Percentiles rank a stretch among this genome's conserved stretches.
Evolutionary conservation across 2,797 vertebrate genomes (phyloP).

Genomic region (Gila robusta): DNA sequence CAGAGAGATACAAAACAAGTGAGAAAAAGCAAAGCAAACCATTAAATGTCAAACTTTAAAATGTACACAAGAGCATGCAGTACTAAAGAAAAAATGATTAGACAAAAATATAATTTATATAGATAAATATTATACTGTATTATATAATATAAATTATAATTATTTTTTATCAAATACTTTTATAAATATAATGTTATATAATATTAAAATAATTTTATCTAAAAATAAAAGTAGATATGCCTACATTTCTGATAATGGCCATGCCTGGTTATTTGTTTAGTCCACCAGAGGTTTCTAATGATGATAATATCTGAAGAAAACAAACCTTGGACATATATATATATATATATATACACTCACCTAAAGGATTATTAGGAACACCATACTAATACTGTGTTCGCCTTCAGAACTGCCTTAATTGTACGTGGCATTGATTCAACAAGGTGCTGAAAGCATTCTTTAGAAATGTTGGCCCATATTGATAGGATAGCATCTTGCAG

Average conservation of each 20-base stretch:
- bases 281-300: not conserved
- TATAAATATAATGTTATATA: not conserved
- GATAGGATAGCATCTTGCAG: too few species aligned
- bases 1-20: slow-evolving; percentile 16
- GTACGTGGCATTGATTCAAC: too few species aligned
- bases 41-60: slow-evolving; percentile 24
- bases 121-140: too few species aligned
- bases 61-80: slow-evolving; percentile 15
- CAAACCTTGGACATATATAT: too few species aligned
- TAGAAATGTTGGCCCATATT: too few species aligned
- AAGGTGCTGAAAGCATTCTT: too few species aligned
- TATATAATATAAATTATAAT: too few species aligned
- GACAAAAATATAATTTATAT: not conserved
- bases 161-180: too few species aligned
- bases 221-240: not conserved
- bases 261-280: not conserved
- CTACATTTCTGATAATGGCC: not conserved
- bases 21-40: not conserved
- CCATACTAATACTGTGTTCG: too few species aligned
- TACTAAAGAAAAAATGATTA: slow-evolving; percentile 8
- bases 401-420: too few species aligned
- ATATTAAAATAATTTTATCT: not conserved
- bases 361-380: too few species aligned
- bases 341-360: too few species aligned
- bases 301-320: not conserved